phyloP scores from a whole-genome alignment of 2,797 vertebrate genomes.

The Petrocephalus schoutedeni region DNA sequence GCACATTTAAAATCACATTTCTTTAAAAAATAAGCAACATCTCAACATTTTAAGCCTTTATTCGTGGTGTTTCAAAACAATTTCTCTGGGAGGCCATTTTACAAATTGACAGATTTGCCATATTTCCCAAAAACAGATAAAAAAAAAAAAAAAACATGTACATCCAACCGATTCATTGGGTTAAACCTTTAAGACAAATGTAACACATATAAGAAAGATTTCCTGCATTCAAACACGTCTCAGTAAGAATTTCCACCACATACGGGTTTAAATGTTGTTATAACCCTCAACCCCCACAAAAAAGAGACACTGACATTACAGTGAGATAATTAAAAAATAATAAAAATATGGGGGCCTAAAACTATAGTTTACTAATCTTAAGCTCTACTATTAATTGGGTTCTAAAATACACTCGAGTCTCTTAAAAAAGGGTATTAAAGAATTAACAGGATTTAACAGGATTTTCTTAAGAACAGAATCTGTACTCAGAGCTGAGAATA shows the following conservation, averaged over 20 bases:
- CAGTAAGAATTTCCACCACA: not conserved
- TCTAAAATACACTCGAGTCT: not conserved
- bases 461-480: not conserved
- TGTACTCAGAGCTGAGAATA: not conserved
- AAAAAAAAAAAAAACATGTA: not conserved
- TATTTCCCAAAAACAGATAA: not conserved
- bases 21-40: not conserved
- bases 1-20: not conserved
- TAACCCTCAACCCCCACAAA: not conserved
- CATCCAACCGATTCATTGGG: not conserved
- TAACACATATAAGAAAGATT: not conserved
- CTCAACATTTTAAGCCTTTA: not conserved
- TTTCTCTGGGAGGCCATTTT: not conserved
- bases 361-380: not conserved
- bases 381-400: not conserved
- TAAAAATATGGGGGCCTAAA: not conserved
- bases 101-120: slow-evolving; percentile 13
- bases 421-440: not conserved
- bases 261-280: not conserved
- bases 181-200: not conserved
- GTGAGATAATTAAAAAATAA: not conserved
- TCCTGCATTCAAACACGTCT: not conserved
- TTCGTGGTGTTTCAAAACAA: not conserved
- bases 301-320: not conserved
- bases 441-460: not conserved